Conservation (phyloP, 1,140 invertebrate genomes). For the Ostrea edulis region DNA sequence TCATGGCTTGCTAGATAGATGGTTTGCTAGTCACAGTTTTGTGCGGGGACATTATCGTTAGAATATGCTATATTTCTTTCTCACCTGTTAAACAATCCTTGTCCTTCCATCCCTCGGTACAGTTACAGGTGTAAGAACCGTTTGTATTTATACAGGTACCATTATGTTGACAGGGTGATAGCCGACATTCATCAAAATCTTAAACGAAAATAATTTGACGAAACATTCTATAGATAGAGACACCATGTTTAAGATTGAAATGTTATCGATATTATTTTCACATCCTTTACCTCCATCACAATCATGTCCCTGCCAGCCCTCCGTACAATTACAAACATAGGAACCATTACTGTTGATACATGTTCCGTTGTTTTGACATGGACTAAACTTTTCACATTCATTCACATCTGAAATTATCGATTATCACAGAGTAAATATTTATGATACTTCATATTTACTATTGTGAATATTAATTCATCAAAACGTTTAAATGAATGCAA, state of each 20-base stretch:
- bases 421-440: too few relatives aligned
- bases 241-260: background rate
- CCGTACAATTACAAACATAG: constrained; percentile 22
- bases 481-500: too few relatives aligned
- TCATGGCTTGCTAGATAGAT: too few relatives aligned
- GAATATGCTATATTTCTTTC: constrained; percentile 47
- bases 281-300: constrained; percentile 79
- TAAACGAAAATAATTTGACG: background rate
- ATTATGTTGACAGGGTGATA: constrained; percentile 83
- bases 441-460: too few relatives aligned
- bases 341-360: constrained; percentile 85
- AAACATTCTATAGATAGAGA: too few relatives aligned
- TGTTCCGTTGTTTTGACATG: constrained; percentile 87
- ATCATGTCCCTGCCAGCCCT: background rate
- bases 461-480: too few relatives aligned
- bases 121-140: constrained; percentile 14
- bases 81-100: too few relatives aligned
- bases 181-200: background rate
- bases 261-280: too few relatives aligned
- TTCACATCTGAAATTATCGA: background rate
- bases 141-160: constrained; percentile 35
- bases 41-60: too few relatives aligned
- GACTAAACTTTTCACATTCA: constrained; percentile 34
- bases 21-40: too few relatives aligned
- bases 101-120: too few relatives aligned